A percentile compares a stretch with the other conserved stretches of the same genome.
Evolutionary conservation across 2,113 vertebrate species (phyloP).

Genomic region (Psittacula cyanocephala): DNA sequence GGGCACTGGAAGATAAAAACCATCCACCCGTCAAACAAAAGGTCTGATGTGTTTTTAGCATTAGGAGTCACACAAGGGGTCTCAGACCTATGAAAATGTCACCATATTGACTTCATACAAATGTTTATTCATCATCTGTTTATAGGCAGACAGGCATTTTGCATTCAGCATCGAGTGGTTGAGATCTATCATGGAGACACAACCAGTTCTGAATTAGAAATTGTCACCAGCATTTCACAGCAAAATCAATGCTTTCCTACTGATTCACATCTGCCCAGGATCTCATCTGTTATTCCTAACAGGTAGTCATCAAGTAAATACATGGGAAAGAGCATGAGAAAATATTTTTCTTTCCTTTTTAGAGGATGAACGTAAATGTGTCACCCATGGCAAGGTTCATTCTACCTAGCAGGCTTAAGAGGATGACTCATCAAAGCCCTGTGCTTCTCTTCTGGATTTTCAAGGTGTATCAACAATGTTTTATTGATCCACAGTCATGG

Average conservation of each 20-base stretch:
- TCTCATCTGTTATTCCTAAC: constrained; percentile 31
- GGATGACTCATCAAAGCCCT: constrained; percentile 59
- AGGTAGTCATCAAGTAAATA: constrained; percentile 14
- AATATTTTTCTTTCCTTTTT: constrained; percentile 36
- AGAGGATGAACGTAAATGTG: constrained; percentile 10
- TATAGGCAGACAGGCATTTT: neutral
- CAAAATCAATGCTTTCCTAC: neutral
- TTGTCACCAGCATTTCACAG: neutral
- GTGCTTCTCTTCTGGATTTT: constrained; percentile 33
- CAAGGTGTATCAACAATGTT: constrained; percentile 39
- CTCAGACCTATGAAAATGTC: constrained; percentile 62
- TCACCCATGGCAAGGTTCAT: constrained; percentile 22
- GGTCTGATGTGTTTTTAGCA: constrained; percentile 46
- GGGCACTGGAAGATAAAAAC: neutral
- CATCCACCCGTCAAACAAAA: constrained; percentile 32
- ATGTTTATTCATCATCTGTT: neutral
- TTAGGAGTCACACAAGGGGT: constrained; percentile 18
- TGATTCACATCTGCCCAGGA: neutral
- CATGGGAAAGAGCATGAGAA: neutral
- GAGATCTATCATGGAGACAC: neutral
- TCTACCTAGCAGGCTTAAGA: constrained; percentile 44
- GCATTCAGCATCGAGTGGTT: neutral
- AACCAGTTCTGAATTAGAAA: neutral
- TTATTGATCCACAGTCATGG: constrained; percentile 36
- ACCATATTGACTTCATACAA: constrained; percentile 29